phyloP scores from a whole-genome alignment of 2,113 vertebrate genomes.

The Ammodytes marinus region DNA sequence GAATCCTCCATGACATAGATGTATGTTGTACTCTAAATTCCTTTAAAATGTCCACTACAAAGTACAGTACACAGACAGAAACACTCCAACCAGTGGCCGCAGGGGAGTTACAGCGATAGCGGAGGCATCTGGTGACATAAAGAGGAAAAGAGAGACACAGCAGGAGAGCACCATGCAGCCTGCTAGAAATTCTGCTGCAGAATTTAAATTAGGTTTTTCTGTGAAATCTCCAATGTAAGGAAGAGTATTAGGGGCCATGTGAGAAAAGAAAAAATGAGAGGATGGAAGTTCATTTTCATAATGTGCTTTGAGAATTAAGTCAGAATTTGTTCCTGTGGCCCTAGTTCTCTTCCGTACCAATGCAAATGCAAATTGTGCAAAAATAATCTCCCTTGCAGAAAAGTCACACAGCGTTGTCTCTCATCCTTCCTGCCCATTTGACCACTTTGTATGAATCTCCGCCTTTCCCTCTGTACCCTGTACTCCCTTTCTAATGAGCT shows the following conservation, averaged over 20 bases:
- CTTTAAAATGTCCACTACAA: too few relatives aligned
- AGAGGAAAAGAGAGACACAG: neutral
- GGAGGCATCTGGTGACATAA: neutral
- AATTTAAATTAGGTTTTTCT: neutral
- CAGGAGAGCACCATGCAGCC: neutral
- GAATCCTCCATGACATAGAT: too few relatives aligned
- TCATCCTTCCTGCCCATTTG: neutral
- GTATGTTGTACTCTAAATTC: too few relatives aligned
- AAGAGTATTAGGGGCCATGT: too few relatives aligned
- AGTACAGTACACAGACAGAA: neutral
- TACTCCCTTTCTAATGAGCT: slow-evolving; percentile 47
- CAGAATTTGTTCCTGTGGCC: too few relatives aligned
- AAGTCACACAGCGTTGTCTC: neutral
- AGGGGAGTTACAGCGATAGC: neutral
- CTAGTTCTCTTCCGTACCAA: too few relatives aligned
- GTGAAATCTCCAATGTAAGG: too few relatives aligned
- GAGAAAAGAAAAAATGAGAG: too few relatives aligned
- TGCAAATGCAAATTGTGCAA: neutral
- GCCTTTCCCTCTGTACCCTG: neutral
- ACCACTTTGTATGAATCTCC: neutral
- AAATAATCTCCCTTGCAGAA: neutral
- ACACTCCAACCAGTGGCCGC: neutral
- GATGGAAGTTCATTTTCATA: too few relatives aligned
- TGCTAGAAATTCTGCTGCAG: neutral
- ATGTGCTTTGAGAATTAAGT: too few relatives aligned